phyloP scores from a whole-genome alignment of 2,113 vertebrate species.

The Marmota flaviventris region DNA sequence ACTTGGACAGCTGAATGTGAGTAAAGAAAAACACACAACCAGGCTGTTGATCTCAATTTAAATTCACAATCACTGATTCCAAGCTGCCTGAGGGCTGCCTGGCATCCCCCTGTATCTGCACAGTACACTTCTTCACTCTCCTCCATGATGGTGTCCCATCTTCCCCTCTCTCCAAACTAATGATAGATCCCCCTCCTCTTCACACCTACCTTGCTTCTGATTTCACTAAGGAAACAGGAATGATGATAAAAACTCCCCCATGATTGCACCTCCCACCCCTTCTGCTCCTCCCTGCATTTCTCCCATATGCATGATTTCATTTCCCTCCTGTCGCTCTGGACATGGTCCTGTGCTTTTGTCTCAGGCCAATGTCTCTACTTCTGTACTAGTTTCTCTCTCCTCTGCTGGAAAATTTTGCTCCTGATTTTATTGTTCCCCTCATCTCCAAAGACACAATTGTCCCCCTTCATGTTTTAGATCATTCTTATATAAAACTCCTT shows the following conservation, averaged over 20 bases:
- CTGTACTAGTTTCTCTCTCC: background rate
- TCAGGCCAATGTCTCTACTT: background rate
- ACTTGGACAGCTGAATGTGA: background rate
- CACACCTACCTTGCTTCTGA: background rate
- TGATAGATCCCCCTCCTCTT: background rate
- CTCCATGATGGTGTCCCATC: background rate
- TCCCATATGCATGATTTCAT: accelerated
- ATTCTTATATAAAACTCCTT: background rate
- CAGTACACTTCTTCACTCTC: accelerated
- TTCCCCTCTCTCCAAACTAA: background rate
- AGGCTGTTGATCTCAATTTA: background rate
- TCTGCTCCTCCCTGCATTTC: background rate
- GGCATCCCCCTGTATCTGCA: background rate
- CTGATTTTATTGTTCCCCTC: background rate
- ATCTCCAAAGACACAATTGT: background rate
- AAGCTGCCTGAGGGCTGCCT: background rate
- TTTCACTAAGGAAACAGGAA: background rate
- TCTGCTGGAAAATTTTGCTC: background rate
- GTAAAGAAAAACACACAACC: background rate
- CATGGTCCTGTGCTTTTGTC: background rate
- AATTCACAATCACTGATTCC: background rate
- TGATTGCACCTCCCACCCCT: background rate
- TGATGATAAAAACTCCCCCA: background rate
- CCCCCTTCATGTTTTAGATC: background rate
- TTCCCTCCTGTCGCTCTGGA: background rate